Base-by-base conservation (phyloP, 2,888 invertebrate species). In the Poecilus cupreus region DNA sequence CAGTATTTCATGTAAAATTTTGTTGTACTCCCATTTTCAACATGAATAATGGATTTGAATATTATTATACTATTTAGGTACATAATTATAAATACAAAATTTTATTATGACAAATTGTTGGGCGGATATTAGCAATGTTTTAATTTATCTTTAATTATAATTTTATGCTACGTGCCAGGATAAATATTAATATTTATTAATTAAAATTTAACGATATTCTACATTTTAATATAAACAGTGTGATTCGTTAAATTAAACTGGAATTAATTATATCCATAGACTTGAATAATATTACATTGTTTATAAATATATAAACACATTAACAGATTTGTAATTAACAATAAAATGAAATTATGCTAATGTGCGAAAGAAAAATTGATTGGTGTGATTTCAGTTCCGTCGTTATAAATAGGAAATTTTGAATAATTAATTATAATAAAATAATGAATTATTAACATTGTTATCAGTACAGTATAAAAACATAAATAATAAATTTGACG, bases 101-200 rank as follows among this genome's bases (percentile, higher is more conserved):
- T 68, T 68, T 68, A 68, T 39, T 68, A 68, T 68, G 64, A 68
- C 64, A 68, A 20, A 68, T 68, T 60, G 24, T 24, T 37, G 37
- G 11, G n/a, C 10, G 39, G 64, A 68, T 68, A 68, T 68, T 37
- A 68, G 32, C 18, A 68, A 37, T 68, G 37, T 68, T 68, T 68
- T 37, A 37, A 37, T 37, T 37, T 68, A 68, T 37, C 16, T 32
- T 24, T 24, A 60, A 60, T 60, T 60, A 60, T 13, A 60, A 60
- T 32, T 60, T 37, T 68, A 37, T 10, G 16, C 10, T 6, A 13
- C 11, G 26, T 57, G 32, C 32, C 3, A 3, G 46, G 16, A 37
- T 68, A 37, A 37, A 68, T 68, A 68, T 60, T 60, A 68, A 68
- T 68, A 68, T 37, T 39, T 37, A 18, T 68, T 68, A 37, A 68